Evolutionary conservation across 53 echinoderm and acorn worm genomes (phyloP).

Genomic region (Paracentrotus lividus): DNA sequence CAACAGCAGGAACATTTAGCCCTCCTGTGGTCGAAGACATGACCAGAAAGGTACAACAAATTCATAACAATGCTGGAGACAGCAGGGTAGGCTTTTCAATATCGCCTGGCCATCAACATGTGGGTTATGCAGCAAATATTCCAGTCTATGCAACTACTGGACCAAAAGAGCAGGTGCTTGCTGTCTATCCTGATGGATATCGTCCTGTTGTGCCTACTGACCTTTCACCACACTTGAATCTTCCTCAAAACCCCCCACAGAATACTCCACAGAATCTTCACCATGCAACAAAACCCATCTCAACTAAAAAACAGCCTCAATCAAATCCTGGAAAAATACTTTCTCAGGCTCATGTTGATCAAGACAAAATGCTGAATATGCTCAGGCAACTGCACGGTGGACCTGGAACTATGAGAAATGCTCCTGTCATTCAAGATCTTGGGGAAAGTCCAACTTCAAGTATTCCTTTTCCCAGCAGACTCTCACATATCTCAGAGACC

Average conservation of each 20-base stretch:
- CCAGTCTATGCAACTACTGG: conserved; percentile 35
- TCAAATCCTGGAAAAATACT: neutral
- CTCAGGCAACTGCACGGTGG: conserved; percentile 41
- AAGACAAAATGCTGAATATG: neutral
- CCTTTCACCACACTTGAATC: neutral
- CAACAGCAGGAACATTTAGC: conserved; percentile 50
- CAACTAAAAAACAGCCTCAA: neutral
- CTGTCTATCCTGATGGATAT: conserved; percentile 10
- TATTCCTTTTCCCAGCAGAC: neutral
- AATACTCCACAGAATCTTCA: neutral
- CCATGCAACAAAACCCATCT: neutral
- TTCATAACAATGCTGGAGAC: neutral
- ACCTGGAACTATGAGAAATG: neutral
- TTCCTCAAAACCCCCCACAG: too few species aligned
- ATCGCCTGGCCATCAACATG: neutral
- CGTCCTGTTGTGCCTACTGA: neutral
- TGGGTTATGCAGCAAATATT: conserved; percentile 26
- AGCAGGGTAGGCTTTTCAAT: neutral
- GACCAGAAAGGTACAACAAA: neutral
- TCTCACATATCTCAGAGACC: neutral
- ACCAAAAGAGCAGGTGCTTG: conserved; percentile 5
- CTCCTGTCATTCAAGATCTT: neutral
- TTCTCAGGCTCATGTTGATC: neutral
- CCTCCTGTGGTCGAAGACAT: conserved; percentile 8
- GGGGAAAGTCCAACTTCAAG: neutral